Base-by-base conservation (phyloP, 1,140 invertebrate species). In the Tribolium madens region DNA sequence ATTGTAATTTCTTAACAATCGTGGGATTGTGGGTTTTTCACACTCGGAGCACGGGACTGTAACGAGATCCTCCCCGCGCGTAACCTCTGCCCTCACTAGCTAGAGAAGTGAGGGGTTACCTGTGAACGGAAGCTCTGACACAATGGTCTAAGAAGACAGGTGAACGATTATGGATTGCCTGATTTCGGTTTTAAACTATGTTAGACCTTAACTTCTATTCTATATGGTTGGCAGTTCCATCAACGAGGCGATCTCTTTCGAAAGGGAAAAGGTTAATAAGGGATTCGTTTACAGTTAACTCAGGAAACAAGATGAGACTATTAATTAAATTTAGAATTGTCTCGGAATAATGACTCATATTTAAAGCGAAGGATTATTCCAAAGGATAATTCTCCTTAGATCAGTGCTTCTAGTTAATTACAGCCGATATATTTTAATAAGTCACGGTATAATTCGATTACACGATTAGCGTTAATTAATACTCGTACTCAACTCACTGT, bases 121-220 rank as follows among this genome's bases (percentile, higher is more conserved):
- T 79, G 78, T 70, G 78, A 79, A 79, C 78, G 78, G 78, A 79
- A 79, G 78, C 73, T 21, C 33, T 17, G 57, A 75, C 31, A 79
- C 78, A 79, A 79, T 79, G 57, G 78, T 47, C 50, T 36, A 17
- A 42, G 70, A 68, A 76, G 76, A 79, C 78, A 79, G 78, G 78
- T 79, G 78, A 78, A 73, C 76, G 73, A 78, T 79, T 79, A 76
- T 71, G 48, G 71, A 79, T 79, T 48, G 74, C 53, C 31, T 75
- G 60, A 73, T 75, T 75, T 15, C 7, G 17, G 68, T 71, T 71
- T 71, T 71, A 71, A 18, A 31, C 68, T 14, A 71, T 71, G 15
- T 33, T 71, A 13, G 47, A 31, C 68, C 17, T 10, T 71, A 71
- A 46, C 17, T 15, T 64, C 57, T 31, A 9, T 4, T 13, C 21